These are phyloP conservation scores for Sylvia borin DNA, from an alignment of 2,797 vertebrate species.

Conservation along the genomic window DNA sequence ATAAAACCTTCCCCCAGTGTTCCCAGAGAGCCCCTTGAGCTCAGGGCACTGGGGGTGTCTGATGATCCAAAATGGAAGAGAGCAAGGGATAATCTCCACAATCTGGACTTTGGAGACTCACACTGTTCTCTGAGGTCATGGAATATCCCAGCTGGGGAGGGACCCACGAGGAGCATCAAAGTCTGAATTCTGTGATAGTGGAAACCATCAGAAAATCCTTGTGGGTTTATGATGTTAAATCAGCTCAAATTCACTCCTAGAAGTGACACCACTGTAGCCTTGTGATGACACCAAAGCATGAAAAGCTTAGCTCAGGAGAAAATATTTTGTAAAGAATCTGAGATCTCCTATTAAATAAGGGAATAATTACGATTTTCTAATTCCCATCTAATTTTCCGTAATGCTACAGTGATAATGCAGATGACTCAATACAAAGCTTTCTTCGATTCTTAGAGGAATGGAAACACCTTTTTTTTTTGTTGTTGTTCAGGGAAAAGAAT, in stretches of 20 bases:
- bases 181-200: neutral
- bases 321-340: neutral
- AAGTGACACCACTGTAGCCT: neutral
- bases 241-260: neutral
- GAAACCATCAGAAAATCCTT: neutral
- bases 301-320: neutral
- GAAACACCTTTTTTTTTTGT: neutral
- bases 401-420: neutral
- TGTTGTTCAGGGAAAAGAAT: neutral
- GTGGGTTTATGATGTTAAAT: neutral
- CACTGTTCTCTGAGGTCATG: rapidly evolving
- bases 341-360: neutral
- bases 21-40: neutral
- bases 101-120: rapidly evolving
- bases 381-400: neutral
- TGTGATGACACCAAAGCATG: neutral
- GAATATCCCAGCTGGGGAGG: neutral
- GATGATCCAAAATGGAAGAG: neutral
- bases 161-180: neutral
- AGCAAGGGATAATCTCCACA: neutral
- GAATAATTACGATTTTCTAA: neutral
- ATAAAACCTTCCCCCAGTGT: neutral
- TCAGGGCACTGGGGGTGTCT: neutral
- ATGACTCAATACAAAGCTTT: neutral
- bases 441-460: neutral